These are phyloP conservation scores for Spodoptera littoralis DNA, from an alignment of 2,888 invertebrate species.

Conservation along the genomic window DNA sequence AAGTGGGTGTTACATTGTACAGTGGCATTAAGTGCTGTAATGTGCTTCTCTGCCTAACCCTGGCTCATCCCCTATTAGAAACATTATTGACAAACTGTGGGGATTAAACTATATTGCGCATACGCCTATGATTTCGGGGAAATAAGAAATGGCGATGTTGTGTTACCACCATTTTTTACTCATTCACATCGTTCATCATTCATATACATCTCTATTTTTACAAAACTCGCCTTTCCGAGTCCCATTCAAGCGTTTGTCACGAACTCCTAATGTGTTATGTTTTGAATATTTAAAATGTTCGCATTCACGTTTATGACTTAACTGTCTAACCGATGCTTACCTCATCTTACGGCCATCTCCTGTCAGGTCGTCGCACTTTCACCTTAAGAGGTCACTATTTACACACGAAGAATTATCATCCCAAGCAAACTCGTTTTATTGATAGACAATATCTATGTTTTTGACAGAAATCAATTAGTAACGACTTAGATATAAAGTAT, in stretches of 20 bases:
- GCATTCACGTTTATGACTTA: slow-evolving; percentile 12
- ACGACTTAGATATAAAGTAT: slow-evolving; percentile 8
- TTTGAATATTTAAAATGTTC: slow-evolving; percentile 17
- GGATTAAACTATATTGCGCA: too few relatives aligned
- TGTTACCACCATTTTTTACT: too few relatives aligned
- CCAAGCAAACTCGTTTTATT: slow-evolving; percentile 36
- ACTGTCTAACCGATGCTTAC: slow-evolving; percentile 23
- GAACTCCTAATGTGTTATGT: slow-evolving; percentile 10
- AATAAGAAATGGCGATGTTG: too few relatives aligned
- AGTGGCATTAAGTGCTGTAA: too few relatives aligned
- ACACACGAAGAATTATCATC: slow-evolving; percentile 19
- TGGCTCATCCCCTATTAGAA: too few relatives aligned
- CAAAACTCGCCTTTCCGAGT: too few relatives aligned
- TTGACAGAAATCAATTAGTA: slow-evolving; percentile 15
- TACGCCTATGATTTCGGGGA: too few relatives aligned
- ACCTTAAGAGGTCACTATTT: slow-evolving; percentile 43
- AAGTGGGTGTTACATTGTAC: too few relatives aligned
- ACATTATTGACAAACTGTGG: too few relatives aligned
- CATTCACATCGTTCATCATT: too few relatives aligned
- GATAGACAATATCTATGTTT: slow-evolving; percentile 6
- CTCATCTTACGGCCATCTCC: slow-evolving; percentile 21
- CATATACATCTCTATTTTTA: too few relatives aligned
- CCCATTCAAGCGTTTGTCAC: slow-evolving; percentile 7
- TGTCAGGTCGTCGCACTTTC: slow-evolving; percentile 49
- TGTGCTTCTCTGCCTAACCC: too few relatives aligned